A percentile compares a stretch with the other conserved stretches of the same genome.
These are phyloP conservation scores for Oligia strigilis DNA, from an alignment of 2,888 invertebrate genomes.

Conservation along the genomic window DNA sequence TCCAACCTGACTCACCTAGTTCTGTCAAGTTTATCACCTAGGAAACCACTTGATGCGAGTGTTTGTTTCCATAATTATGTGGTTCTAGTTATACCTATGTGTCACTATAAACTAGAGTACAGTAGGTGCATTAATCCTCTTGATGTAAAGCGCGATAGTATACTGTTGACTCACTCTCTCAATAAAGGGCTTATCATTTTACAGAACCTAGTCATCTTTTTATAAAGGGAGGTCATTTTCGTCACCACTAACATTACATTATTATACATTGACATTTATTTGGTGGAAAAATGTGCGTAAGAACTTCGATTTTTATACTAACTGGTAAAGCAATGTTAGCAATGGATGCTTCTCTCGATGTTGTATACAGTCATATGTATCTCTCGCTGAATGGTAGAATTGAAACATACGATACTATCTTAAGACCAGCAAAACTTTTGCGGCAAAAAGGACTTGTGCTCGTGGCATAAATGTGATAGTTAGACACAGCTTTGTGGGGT, in stretches of 20 bases:
- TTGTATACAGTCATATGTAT: background rate
- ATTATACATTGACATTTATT: background rate
- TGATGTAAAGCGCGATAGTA: background rate
- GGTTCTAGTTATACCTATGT: conserved; percentile 24
- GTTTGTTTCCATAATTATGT: conserved; percentile 56
- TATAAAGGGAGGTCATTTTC: background rate
- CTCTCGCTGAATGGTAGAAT: background rate
- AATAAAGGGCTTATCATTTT: background rate
- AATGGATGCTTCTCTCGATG: background rate
- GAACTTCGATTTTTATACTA: background rate
- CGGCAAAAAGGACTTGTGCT: no score
- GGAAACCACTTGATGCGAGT: conserved; percentile 41
- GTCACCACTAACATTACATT: background rate
- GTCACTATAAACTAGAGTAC: conserved; percentile 4
- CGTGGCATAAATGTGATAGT: background rate
- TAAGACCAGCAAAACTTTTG: background rate
- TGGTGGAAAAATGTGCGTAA: background rate
- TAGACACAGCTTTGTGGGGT: background rate
- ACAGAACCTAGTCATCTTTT: background rate
- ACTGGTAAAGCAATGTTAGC: background rate
- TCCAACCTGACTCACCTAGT: conserved; percentile 31
- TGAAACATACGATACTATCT: background rate
- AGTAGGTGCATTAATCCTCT: conserved; percentile 35
- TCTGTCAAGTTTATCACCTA: conserved; percentile 43
- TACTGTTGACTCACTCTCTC: background rate